These are phyloP conservation scores for Cyprinodon variegatus DNA, from an alignment of 2,113 vertebrate species.

Conservation along the genomic window DNA sequence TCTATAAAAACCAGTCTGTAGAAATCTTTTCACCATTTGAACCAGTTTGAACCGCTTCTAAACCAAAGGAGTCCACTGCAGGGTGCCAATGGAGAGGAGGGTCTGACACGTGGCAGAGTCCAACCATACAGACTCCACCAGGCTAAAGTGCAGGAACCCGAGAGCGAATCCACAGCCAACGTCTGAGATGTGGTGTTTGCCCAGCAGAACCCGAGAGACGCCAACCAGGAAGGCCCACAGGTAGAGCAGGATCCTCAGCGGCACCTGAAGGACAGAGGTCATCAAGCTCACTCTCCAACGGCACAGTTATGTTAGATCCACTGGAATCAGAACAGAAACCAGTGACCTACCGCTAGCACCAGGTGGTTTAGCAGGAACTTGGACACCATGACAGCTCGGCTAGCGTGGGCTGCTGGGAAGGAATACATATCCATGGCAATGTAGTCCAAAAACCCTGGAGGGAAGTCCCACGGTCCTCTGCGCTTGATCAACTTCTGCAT, in stretches of 20 bases:
- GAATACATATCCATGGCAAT: constrained; percentile 91
- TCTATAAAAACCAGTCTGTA: not conserved
- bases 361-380: constrained; percentile 93
- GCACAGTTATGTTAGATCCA: not conserved
- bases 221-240: constrained; percentile 91
- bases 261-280: constrained; percentile 68
- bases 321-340: not conserved
- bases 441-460: constrained; percentile 87
- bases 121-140: constrained; percentile 95
- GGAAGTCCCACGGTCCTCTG: constrained; percentile 85
- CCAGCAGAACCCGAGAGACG: constrained; percentile 88
- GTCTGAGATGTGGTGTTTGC: constrained; percentile 91
- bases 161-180: constrained; percentile 88
- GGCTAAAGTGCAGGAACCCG: constrained; percentile 89
- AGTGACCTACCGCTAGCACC: constrained; percentile 82
- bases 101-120: constrained; percentile 91
- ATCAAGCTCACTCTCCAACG: no score
- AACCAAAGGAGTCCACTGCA: constrained; percentile 70
- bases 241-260: constrained; percentile 88
- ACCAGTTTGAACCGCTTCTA: constrained; percentile 12
- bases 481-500: constrained; percentile 91
- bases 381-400: constrained; percentile 88
- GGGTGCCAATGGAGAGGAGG: constrained; percentile 87
- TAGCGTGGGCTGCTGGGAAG: constrained; percentile 91
- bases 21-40: not conserved